phyloP scores from a whole-genome alignment of 2,888 invertebrate species.

The Patella caerulea region DNA sequence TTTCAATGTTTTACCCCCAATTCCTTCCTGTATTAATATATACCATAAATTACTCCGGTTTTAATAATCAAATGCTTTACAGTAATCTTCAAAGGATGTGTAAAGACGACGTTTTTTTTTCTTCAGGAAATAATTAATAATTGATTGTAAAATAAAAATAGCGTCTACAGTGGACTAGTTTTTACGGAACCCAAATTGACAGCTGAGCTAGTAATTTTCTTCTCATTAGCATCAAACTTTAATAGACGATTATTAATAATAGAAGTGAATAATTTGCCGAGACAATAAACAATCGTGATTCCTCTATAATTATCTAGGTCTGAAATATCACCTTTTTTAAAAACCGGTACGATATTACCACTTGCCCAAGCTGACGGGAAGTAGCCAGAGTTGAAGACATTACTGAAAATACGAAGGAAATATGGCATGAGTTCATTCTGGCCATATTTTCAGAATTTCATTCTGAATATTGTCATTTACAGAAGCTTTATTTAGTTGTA shows the following conservation, averaged over 20 bases:
- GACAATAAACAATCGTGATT: slow-evolving; percentile 28
- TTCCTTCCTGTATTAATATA: slow-evolving; percentile 19
- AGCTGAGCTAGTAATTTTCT: slow-evolving; percentile 21
- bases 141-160: slow-evolving; percentile 27
- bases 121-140: slow-evolving; percentile 24
- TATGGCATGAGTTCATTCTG: too few relatives aligned
- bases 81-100: slow-evolving; percentile 31
- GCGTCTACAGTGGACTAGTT: slow-evolving; percentile 26
- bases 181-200: slow-evolving; percentile 31
- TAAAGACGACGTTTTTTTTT: slow-evolving; percentile 21
- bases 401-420: not conserved
- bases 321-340: slow-evolving; percentile 29
- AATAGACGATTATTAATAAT: slow-evolving; percentile 30
- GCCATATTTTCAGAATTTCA: too few relatives aligned
- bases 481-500: too few relatives aligned
- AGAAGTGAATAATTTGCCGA: slow-evolving; percentile 34
- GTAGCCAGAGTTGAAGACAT: slow-evolving; percentile 23
- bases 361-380: slow-evolving; percentile 28
- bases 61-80: slow-evolving; percentile 29
- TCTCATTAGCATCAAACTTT: slow-evolving; percentile 24
- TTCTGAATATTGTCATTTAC: too few relatives aligned
- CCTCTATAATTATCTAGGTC: slow-evolving; percentile 35
- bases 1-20: slow-evolving; percentile 17
- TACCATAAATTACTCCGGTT: slow-evolving; percentile 23
- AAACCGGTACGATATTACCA: slow-evolving; percentile 29